These are phyloP conservation scores for Ibidorhyncha struthersii DNA, from an alignment of 2,113 vertebrate species.

Conservation along the genomic window DNA sequence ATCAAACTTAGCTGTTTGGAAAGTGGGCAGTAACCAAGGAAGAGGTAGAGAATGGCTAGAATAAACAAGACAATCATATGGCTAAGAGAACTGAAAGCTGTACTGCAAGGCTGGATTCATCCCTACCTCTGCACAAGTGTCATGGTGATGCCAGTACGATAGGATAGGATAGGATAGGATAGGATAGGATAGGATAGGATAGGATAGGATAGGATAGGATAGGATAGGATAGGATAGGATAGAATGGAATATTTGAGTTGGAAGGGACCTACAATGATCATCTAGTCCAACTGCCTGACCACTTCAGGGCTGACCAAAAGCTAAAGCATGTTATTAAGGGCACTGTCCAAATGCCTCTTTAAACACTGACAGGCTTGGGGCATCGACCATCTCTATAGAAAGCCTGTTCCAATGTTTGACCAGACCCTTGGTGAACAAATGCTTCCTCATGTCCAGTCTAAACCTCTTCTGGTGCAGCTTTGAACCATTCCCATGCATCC, in stretches of 20 bases:
- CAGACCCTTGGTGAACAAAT: not conserved
- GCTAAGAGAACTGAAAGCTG: not conserved
- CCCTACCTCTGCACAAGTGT: not conserved
- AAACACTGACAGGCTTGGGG: not conserved
- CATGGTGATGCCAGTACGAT: no score
- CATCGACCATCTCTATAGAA: not conserved
- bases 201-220: no score
- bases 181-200: no score
- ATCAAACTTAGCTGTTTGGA: not conserved
- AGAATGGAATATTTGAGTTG: not conserved
- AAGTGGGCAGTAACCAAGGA: not conserved
- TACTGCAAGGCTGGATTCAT: not conserved
- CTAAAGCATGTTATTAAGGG: not conserved
- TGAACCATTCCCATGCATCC: not conserved
- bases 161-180: no score
- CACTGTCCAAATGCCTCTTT: not conserved
- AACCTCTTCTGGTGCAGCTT: not conserved
- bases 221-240: no score
- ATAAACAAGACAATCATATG: not conserved
- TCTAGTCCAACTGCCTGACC: not conserved
- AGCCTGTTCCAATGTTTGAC: not conserved
- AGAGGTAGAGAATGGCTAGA: not conserved
- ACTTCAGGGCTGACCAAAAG: not conserved
- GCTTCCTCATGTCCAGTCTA: not conserved
- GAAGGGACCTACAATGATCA: not conserved